phyloP scores from a whole-genome alignment of 2,113 vertebrate species.

The Corythoichthys haematopterus region DNA sequence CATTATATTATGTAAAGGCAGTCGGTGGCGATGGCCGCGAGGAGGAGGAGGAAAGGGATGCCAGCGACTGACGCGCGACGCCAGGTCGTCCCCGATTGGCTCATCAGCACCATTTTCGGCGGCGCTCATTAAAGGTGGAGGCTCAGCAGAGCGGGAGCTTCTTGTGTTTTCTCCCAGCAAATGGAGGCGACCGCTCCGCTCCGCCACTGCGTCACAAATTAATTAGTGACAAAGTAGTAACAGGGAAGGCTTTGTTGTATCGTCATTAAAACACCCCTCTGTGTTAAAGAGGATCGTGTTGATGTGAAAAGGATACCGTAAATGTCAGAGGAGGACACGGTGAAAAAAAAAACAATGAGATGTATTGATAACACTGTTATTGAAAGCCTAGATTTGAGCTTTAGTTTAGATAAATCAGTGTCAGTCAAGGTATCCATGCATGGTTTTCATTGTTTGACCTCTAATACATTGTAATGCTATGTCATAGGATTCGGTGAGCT shows the following conservation, averaged over 20 bases:
- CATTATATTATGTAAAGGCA: conserved; percentile 68
- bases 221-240: conserved; percentile 31
- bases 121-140: conserved; percentile 56
- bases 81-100: conserved; percentile 55
- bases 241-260: conserved; percentile 22
- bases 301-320: conserved; percentile 40
- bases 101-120: conserved; percentile 50
- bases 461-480: background rate
- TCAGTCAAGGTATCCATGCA: background rate
- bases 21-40: conserved; percentile 18
- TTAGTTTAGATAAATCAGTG: background rate
- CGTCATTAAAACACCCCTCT: conserved; percentile 32
- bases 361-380: conserved; percentile 57
- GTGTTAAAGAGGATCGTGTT: conserved; percentile 32
- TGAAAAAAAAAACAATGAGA: conserved; percentile 32
- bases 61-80: conserved; percentile 48
- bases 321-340: conserved; percentile 22
- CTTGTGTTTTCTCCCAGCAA: conserved; percentile 45
- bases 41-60: conserved; percentile 21
- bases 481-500: too few relatives aligned
- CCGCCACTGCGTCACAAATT: conserved; percentile 45
- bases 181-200: conserved; percentile 44
- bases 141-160: conserved; percentile 36
- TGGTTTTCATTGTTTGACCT: background rate
- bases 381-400: conserved; percentile 32